Evolutionary conservation across 2,797 vertebrate species (phyloP).

Genomic region (Apogon talboti): DNA sequence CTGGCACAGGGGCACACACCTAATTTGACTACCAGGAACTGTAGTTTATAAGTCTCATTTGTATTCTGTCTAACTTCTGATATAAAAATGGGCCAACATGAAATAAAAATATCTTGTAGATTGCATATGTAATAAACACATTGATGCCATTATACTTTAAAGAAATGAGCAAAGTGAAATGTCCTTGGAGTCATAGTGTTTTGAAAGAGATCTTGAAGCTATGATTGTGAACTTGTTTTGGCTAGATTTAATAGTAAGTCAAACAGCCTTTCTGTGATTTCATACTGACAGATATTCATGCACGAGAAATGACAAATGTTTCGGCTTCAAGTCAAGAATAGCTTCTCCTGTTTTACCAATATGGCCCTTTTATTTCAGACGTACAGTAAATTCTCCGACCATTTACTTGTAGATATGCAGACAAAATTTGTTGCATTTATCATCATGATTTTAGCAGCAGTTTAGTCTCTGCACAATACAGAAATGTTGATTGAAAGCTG

Average conservation of each 20-base stretch:
- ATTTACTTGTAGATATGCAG: no score
- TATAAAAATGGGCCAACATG: not conserved
- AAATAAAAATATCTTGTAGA: not conserved
- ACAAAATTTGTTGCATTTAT: no score
- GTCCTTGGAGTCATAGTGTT: not conserved
- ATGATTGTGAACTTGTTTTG: not conserved
- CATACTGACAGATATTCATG: not conserved
- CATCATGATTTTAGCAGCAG: no score
- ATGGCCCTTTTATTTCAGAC: no score
- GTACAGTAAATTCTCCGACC: no score
- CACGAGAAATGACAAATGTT: not conserved
- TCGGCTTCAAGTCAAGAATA: not conserved
- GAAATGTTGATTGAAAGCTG: no score
- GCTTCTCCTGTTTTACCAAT: not conserved
- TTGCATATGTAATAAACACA: not conserved
- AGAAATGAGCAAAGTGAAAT: slow-evolving; percentile 15
- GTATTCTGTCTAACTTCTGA: not conserved
- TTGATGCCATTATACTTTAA: not conserved
- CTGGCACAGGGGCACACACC: not conserved
- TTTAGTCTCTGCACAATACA: no score
- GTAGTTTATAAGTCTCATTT: not conserved
- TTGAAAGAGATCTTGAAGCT: slow-evolving; percentile 3
- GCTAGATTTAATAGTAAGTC: not conserved
- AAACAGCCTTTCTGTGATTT: not conserved
- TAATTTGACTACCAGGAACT: not conserved